Evolutionary conservation across 2,888 invertebrate genomes (phyloP), one percentile per base, ranked within the genome.

Genomic region (Drosophila histrio): DNA sequence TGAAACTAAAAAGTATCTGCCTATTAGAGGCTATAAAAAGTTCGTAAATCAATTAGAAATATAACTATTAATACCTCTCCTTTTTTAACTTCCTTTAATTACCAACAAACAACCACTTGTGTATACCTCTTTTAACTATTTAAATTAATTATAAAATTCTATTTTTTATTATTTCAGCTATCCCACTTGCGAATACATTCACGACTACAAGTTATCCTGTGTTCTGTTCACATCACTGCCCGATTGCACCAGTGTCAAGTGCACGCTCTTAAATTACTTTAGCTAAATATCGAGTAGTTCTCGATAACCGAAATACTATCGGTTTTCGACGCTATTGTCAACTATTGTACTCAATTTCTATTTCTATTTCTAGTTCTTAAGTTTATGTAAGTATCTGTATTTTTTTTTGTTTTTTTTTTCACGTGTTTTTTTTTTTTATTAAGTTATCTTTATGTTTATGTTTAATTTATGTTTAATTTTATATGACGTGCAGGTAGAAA

Each of bases 141-240:
- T n/a, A 6, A 21, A 19, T 17, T 5, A 32, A 22, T 21, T 2
- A n/a, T 7, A 2, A 9, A 26, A 54, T 17, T 28, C 0, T 7
- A 4, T 11, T 21, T 8, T 15, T 2, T 30, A 9, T n/a, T 8
- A 13, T 76, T 81, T 2, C 77, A 91, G 91, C 65, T 91, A 86
- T 66, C 90, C 90, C 59, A 90, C 91, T 62, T 91, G 91, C 81
- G 91, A 91, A 73, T 91, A 91, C 71, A 89, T 91, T 66, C 91
- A 91, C 67, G 91, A 91, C 72, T 91, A 91, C 71, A 91, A 91
- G 81, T 72, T 91, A 69, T 91, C 91, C 72, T 91, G 91, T 82
- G 90, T 91, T 82, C 89, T 91, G 82, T 91, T 91, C 72, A 91
- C 91, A 59, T 91, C 91, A 90, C 91, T 91, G 90, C 91, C 91